Evolutionary conservation across 2,888 invertebrate species (phyloP).

Genomic region (Cephus sareptanus): DNA sequence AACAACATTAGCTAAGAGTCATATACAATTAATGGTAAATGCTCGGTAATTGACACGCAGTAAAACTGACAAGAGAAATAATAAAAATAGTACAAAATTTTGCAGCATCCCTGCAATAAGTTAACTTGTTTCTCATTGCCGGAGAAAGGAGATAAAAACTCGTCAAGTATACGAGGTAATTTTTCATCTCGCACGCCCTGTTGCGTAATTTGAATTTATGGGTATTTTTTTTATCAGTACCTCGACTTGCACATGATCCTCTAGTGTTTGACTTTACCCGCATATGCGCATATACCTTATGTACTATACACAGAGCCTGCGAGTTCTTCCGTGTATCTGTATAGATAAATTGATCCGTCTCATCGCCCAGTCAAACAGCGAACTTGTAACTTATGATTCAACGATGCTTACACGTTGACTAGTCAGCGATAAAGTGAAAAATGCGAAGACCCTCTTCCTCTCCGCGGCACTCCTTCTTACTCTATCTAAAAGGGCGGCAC

Average conservation of each 20-base stretch:
- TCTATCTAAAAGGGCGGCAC: neutral
- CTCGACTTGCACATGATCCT: neutral
- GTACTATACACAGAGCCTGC: neutral
- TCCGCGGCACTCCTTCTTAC: neutral
- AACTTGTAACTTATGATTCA: conserved; percentile 17
- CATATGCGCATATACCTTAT: neutral
- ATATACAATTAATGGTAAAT: neutral
- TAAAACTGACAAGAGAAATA: neutral
- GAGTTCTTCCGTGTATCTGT: neutral
- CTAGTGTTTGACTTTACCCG: neutral
- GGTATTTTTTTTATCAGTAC: conserved; percentile 31
- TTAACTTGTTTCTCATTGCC: neutral
- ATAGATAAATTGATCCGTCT: conserved; percentile 21
- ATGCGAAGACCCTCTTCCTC: neutral
- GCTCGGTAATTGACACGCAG: neutral
- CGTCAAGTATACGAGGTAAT: conserved; percentile 31
- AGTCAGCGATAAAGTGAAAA: conserved; percentile 23
- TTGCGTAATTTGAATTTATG: conserved; percentile 38
- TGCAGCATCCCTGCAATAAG: conserved; percentile 15
- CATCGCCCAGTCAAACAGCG: conserved; percentile 18
- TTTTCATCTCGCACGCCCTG: conserved; percentile 33
- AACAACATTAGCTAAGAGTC: neutral
- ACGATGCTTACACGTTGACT: conserved; percentile 12
- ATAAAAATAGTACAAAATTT: neutral
- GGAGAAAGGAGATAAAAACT: conserved; percentile 29